Base-by-base conservation (phyloP, 2,113 vertebrate species). In the Pseudolaguvia tuberculata region DNA sequence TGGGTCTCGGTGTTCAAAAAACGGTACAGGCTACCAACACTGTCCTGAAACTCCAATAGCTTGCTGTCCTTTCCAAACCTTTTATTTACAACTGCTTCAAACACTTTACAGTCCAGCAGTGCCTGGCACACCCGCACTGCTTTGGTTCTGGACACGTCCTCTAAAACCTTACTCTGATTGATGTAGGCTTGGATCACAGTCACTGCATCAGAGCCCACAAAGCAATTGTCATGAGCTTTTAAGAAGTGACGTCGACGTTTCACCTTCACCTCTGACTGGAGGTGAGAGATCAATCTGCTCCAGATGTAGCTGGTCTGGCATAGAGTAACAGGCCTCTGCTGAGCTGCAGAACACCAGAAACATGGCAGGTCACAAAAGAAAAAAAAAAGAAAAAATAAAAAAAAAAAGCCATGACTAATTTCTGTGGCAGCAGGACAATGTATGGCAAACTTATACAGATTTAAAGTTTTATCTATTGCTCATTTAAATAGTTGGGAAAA, bases 131-230 rank as follows among this genome's bases (percentile, higher is more conserved):
- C 91, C 0, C 91, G 88, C 68, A 92, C 90, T 31, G 94, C 92
- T 83, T 94, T 94, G 56, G 88, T 85, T 17, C 95, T 91, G 17
- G 91, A 88, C 77, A 95, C 90, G 15, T 92, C 88, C 12, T 91
- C 92, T 50, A 95, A 93, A 77, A 92, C 91, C 80, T 90, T 93
- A 72, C 88, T 89, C 72, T 91, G 90, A 13, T 89, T 81, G 0
- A 97, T 85, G 39, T 97, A 87, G 47, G 90, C 86, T 48, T 89
- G 89, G 72, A 97, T 78, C 17, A 95, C 92, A 10, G 96, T 94
- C n/a, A 95, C 95, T 0, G 95, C 96, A 13, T 96, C 93, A 0
- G 94, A 94, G 1, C 97, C 97, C 2, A 95, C 88, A 63, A 98
- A 99, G 51, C 95, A 98, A 87, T 94, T 91, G 1, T 90, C 85